Conservation (phyloP, 2,797 vertebrate species). For the Meriones psammophilus region DNA sequence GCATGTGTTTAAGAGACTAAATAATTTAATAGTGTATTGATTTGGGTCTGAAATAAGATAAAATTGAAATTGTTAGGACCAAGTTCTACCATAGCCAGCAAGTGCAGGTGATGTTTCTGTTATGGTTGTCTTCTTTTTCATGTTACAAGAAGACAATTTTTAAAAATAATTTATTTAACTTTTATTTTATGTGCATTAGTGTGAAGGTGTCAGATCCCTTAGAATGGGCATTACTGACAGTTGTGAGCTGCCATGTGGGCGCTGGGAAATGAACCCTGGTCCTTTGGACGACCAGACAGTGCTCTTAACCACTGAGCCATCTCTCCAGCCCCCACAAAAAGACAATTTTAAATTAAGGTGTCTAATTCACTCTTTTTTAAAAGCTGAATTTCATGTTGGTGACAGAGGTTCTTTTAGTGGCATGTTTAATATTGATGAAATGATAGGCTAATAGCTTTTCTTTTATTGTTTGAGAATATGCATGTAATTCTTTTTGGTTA, state of each 20-base stretch:
- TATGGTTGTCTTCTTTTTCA: background rate
- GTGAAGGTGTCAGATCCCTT: too few species aligned
- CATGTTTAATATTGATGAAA: background rate
- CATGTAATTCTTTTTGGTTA: background rate
- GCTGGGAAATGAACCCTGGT: too few species aligned
- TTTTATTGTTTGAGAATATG: background rate
- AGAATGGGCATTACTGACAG: too few species aligned
- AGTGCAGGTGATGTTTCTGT: background rate
- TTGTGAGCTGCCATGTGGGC: too few species aligned
- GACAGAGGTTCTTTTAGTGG: background rate
- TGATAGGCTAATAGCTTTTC: background rate
- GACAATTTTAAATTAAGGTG: background rate
- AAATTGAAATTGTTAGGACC: background rate
- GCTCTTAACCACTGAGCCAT: too few species aligned
- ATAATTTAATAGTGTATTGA: background rate
- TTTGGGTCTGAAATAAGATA: background rate
- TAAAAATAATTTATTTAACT: too few species aligned
- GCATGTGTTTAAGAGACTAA: background rate
- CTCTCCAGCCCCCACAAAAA: background rate
- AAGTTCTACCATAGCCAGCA: background rate
- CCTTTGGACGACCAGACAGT: too few species aligned
- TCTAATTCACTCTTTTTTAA: background rate
- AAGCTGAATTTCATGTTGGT: background rate
- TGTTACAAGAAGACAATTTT: background rate
- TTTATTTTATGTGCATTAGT: too few species aligned